Evolutionary conservation across 2,113 vertebrate genomes (phyloP), one percentile per base, ranked within the genome.

Genomic region (Indicator maculatus): DNA sequence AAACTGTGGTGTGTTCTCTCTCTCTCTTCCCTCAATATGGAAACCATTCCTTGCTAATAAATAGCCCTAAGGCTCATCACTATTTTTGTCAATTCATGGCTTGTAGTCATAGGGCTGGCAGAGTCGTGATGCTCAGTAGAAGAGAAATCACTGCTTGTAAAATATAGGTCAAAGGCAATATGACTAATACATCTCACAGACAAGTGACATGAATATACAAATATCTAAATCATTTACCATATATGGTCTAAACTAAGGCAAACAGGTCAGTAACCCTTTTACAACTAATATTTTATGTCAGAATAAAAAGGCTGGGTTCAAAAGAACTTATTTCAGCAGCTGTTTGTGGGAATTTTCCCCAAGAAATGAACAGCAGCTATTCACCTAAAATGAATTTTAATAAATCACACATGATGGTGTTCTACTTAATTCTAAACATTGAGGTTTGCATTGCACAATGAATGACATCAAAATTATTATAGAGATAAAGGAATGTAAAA

Each of bases 81-180:
- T 88, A 58, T 94, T 88, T 95, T 90, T 91, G 90, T 91, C 66
- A 93, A n/a, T 85, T 92, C 90, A 81, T 86, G 44, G 80, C 83
- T 83, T 77, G 76, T 72, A 95, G 76, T 93, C 77, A 75, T 45
- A 75, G 93, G 44, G 83, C 75, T 95, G 95, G 39, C 78, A 73
- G 86, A 93, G 76, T 95, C 79, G 76, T 96, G 93, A 95, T 86
- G 88, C 88, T 94, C 88, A 58, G 63, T 24, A 64, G 83, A 88
- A 90, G 73, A 86, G 90, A 86, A 91, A 89, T 94, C 82, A 39
- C 86, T 61, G 60, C 38, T 93, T 0, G 1, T 75, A 74, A 89
- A 97, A 96, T 96, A 96, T 96, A 93, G 96, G 89, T 95, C 96
- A 96, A 84, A 95, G 85, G 89, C 89, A 95, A 79, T 83, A 36